These are phyloP conservation scores for Paratrypauchen microcephalus DNA, from an alignment of 2,797 vertebrate species.

Conservation along the genomic window DNA sequence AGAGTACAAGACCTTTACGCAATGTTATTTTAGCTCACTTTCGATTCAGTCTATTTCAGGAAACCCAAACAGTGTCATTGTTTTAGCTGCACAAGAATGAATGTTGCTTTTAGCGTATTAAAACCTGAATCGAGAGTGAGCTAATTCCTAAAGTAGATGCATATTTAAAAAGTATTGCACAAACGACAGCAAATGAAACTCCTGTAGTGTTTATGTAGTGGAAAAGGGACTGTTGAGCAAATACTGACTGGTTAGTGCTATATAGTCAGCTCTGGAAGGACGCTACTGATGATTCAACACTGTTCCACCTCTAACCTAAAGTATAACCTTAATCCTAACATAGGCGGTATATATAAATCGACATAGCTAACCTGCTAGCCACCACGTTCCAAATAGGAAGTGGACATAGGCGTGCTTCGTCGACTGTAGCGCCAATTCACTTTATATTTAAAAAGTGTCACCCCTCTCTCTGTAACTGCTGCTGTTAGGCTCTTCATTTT, in stretches of 20 bases:
- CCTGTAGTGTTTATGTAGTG: background rate
- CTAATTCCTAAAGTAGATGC: conserved; percentile 9
- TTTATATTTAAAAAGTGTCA: too few relatives aligned
- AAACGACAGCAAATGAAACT: background rate
- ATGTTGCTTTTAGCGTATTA: conserved; percentile 11
- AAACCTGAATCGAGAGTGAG: conserved; percentile 19
- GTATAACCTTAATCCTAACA: too few relatives aligned
- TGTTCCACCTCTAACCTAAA: background rate
- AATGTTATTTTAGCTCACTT: conserved; percentile 25
- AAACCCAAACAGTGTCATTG: conserved; percentile 10
- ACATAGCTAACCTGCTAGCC: too few relatives aligned
- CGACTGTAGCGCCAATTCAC: too few relatives aligned
- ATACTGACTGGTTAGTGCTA: conserved; percentile 19
- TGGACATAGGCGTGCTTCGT: too few relatives aligned
- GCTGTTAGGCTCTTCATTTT: too few relatives aligned
- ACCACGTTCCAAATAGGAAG: too few relatives aligned
- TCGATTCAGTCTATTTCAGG: conserved; percentile 33
- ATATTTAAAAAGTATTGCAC: conserved; percentile 7
- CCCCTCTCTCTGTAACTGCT: too few relatives aligned
- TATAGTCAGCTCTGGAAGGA: background rate
- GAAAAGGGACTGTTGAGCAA: conserved; percentile 30
- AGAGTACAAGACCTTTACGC: conserved; percentile 15
- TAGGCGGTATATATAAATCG: too few relatives aligned
- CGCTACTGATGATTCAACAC: background rate
- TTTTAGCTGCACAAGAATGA: conserved; percentile 16